Conservation (phyloP, 2,888 invertebrate genomes). For the Apoderus coryli region DNA sequence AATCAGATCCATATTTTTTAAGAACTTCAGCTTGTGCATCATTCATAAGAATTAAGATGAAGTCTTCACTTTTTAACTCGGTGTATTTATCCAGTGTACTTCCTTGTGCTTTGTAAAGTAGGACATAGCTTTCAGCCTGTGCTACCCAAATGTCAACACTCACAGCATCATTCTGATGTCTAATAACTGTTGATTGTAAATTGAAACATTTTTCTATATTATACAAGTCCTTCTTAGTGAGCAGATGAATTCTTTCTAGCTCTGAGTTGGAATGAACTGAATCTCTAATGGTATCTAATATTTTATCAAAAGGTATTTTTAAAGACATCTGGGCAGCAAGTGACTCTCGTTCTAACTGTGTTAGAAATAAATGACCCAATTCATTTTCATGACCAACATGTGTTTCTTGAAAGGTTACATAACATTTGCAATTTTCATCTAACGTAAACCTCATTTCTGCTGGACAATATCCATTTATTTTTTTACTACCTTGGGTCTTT, state of each 20-base stretch:
- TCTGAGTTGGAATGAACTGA: constrained; percentile 9
- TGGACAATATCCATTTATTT: constrained; percentile 8
- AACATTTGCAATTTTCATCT: too few relatives aligned
- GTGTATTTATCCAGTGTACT: constrained; percentile 10
- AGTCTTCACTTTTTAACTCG: constrained; percentile 18
- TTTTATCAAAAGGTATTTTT: constrained; percentile 12
- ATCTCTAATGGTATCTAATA: constrained; percentile 13
- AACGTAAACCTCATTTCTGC: too few relatives aligned
- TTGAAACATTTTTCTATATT: constrained; percentile 15
- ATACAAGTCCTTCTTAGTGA: constrained; percentile 13
- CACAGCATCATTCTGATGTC: constrained; percentile 8
- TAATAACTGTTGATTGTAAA: constrained; percentile 7
- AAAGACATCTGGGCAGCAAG: constrained; percentile 12
- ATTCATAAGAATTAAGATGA: constrained; percentile 21
- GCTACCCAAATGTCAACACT: constrained; percentile 13
- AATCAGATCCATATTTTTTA: constrained; percentile 16
- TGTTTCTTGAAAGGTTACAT: too few relatives aligned
- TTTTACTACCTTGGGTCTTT: constrained; percentile 8
- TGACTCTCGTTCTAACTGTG: constrained; percentile 5
- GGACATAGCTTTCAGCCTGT: constrained; percentile 9
- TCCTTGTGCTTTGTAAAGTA: constrained; percentile 16
- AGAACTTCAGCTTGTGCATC: constrained; percentile 17
- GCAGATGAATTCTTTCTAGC: constrained; percentile 12
- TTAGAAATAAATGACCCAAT: constrained; percentile 11
- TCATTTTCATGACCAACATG: constrained; percentile 7